phyloP scores from a whole-genome alignment of 2,888 invertebrate genomes.

The Palloptera scutellata region DNA sequence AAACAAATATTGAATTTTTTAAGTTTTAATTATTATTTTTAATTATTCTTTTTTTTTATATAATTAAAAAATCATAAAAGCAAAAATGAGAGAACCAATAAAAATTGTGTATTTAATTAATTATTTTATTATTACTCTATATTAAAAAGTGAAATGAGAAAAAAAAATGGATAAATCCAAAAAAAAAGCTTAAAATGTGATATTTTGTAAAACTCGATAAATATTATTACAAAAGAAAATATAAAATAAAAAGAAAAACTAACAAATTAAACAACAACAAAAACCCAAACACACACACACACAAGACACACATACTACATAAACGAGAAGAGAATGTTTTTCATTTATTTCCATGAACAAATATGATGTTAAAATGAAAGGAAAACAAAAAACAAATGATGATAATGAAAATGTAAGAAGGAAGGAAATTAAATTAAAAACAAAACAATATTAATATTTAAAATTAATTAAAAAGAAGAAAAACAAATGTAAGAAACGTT shows the following conservation, averaged over 20 bases:
- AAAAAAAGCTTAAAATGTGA: constrained; percentile 64
- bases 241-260: constrained; percentile 4
- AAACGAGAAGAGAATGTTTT: background rate
- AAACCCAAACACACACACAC: constrained; percentile 2
- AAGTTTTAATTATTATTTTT: too few species aligned
- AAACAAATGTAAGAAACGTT: constrained; percentile 12
- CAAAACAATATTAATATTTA: background rate
- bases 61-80: background rate
- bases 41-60: too few species aligned
- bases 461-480: background rate
- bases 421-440: background rate
- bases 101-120: background rate
- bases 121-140: constrained; percentile 1
- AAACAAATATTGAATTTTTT: background rate
- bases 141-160: background rate
- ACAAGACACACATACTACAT: constrained; percentile 1
- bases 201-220: constrained; percentile 64
- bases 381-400: background rate
- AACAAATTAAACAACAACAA: constrained; percentile 5
- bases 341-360: constrained; percentile 2
- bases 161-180: constrained; percentile 48
- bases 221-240: constrained; percentile 40
- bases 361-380: background rate
- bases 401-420: background rate
- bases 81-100: background rate